phyloP scores from a whole-genome alignment of 2,113 vertebrate genomes.

The Ammodytes dubius region DNA sequence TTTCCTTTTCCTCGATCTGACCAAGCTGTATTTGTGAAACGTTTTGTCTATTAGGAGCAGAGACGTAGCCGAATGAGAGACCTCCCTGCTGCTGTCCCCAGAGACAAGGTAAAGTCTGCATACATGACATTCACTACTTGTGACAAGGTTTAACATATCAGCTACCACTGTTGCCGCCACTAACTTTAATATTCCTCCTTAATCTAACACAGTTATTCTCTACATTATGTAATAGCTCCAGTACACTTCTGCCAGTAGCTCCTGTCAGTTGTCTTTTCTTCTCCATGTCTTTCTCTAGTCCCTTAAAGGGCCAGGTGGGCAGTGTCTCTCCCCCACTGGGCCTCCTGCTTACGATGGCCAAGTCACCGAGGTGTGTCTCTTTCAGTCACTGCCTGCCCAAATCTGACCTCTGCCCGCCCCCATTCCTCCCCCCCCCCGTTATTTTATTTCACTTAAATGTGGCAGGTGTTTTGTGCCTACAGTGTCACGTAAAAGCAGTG shows the following conservation, averaged over 20 bases:
- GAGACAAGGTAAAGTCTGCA: conserved; percentile 91
- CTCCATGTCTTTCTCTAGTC: conserved; percentile 85
- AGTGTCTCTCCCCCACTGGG: conserved; percentile 90
- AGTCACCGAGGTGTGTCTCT: conserved; percentile 90
- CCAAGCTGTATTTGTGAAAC: background rate
- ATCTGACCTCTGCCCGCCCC: background rate
- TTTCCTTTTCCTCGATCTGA: background rate
- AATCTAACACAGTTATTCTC: background rate
- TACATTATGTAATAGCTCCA: conserved; percentile 10
- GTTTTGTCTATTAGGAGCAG: conserved; percentile 88
- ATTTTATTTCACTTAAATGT: background rate
- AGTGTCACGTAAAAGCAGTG: background rate
- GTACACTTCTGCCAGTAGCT: conserved; percentile 1
- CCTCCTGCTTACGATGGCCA: conserved; percentile 88
- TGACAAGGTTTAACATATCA: background rate
- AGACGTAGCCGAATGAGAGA: conserved; percentile 95
- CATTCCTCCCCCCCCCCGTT: too few species aligned
- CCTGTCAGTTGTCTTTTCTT: conserved; percentile 33
- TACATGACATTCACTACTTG: background rate
- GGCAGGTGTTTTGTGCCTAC: background rate
- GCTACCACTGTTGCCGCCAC: background rate
- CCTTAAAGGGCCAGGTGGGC: conserved; percentile 91
- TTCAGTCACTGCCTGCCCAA: conserved; percentile 78
- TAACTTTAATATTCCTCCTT: background rate
- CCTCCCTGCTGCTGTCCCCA: conserved; percentile 87